Conservation (phyloP, 2,888 invertebrate genomes). For the Arrhopalites spinosus region DNA sequence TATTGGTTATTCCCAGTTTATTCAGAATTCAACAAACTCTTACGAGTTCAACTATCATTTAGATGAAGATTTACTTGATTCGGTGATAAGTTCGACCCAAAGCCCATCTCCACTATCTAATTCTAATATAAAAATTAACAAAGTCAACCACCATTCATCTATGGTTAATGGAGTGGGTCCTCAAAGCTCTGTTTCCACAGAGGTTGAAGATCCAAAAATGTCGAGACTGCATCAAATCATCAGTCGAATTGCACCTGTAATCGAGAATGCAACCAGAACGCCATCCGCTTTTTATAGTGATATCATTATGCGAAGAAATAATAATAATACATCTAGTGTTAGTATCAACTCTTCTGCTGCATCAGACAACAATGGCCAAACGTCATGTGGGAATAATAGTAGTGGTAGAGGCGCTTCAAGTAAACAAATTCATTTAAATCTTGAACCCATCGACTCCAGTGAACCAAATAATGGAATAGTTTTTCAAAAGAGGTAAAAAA, state of each 20-base stretch:
- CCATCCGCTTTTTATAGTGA: constrained; percentile 24
- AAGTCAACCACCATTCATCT: too few species aligned
- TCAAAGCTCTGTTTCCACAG: neutral
- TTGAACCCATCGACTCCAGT: constrained; percentile 8
- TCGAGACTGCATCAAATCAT: constrained; percentile 28
- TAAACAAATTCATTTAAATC: constrained; percentile 1
- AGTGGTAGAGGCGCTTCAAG: neutral
- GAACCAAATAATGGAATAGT: constrained; percentile 17
- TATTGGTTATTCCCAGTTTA: constrained; percentile 12
- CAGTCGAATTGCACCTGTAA: constrained; percentile 22
- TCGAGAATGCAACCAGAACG: constrained; percentile 29
- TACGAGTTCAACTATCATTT: constrained; percentile 29
- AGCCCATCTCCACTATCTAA: neutral
- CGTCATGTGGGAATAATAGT: too few species aligned
- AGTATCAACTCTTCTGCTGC: too few species aligned
- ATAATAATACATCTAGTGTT: neutral
- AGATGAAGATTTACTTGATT: constrained; percentile 23
- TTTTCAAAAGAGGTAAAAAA: constrained; percentile 18
- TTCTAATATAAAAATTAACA: too few species aligned
- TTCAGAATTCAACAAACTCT: constrained; percentile 1
- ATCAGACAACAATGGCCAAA: too few species aligned
- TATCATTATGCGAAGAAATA: constrained; percentile 19
- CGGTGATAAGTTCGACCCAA: neutral
- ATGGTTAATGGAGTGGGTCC: neutral
- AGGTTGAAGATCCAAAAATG: constrained; percentile 7